Conservation (phyloP, 2,797 vertebrate species). For the Malurus splendens region DNA sequence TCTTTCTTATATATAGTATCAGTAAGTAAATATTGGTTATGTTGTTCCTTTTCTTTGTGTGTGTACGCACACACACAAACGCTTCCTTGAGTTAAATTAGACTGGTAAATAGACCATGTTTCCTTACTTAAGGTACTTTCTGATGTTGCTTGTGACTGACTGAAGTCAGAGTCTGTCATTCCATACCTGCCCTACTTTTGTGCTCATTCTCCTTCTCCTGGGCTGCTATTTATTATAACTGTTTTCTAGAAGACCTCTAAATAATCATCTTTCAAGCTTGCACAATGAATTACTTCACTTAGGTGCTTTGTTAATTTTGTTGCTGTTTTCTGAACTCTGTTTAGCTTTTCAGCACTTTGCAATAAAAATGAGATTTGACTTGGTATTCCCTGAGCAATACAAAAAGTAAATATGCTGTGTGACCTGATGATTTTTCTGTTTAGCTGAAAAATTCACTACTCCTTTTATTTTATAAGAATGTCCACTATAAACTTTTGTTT, state of each 20-base stretch:
- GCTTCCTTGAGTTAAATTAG: background rate
- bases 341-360: background rate
- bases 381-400: rapidly evolving
- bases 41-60: background rate
- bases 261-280: background rate
- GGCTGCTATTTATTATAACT: background rate
- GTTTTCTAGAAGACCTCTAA: background rate
- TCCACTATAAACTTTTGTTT: background rate
- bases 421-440: background rate
- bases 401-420: background rate
- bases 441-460: background rate
- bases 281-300: background rate
- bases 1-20: background rate
- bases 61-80: background rate
- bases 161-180: background rate
- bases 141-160: background rate
- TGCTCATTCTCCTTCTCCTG: background rate
- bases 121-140: background rate
- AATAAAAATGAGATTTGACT: background rate
- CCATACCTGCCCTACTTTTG: background rate
- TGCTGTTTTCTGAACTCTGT: background rate
- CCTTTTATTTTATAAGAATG: background rate
- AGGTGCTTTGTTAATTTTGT: background rate
- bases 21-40: background rate
- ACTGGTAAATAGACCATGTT: background rate